Evolutionary conservation across 2,888 invertebrate species (phyloP), one percentile per base, ranked within the genome.

Genomic region (Lithophane ornitopus): DNA sequence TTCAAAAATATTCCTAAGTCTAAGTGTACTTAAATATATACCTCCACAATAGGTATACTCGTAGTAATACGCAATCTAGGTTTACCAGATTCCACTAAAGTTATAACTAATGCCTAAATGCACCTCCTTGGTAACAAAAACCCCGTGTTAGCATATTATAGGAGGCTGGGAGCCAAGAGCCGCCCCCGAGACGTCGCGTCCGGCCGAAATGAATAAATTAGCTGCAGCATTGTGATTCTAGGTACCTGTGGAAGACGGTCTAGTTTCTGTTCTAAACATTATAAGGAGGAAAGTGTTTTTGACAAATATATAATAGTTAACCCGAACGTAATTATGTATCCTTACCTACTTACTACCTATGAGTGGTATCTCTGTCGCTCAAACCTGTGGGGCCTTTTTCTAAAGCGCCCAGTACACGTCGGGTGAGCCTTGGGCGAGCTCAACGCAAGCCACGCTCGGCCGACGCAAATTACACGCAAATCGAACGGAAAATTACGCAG

Each of bases 201-300:
- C 70, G 63, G 1, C 70, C 39, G 52, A 71, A 58, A 83, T 82
- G 75, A 82, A 82, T 82, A 82, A 82, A 83, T 82, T 83, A 83
- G 52, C 22, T 70, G 63, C 70, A 82, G 58, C 67, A 63, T 63
- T 74, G 79, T 61, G 56, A 65, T 54, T 59, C 63, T 59, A n/a
- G n/a, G n/a, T n/a, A n/a, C 26, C 78, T 46, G 34, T 41, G 39
- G 19, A 54, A 26, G 74, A 69, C 61, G 14, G 19, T 41, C 7
- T 56, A 26, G 49, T 49, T 56, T 49, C 61, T 41, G 22, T 41
- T 67, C 28, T 74, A 74, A 67, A 58, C 63, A 26, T 16, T 56
- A 22, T 70, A 41, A n/a, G 12, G 9, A 46, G 22, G 4, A 26
- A 58, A 3, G 1, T 9, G 22, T 22, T 39, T 61, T 52, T 52